Conservation (phyloP, 2,113 vertebrate genomes). For the Choloepus hoffmanni region DNA sequence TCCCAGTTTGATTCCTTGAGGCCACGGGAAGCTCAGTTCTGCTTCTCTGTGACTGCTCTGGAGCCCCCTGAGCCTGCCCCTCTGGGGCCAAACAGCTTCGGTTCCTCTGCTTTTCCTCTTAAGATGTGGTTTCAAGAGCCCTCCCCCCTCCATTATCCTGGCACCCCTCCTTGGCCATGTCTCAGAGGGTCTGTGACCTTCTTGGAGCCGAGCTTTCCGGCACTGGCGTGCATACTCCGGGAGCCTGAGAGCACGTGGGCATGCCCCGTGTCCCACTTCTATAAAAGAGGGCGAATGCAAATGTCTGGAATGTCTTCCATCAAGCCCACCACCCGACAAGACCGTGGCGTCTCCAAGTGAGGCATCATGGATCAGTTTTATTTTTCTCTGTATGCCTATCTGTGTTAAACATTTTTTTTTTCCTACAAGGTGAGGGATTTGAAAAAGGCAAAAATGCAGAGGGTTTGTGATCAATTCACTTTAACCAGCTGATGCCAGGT, state of each 20-base stretch:
- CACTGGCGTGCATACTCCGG: accelerated
- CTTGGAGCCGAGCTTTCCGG: neutral
- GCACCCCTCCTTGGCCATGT: neutral
- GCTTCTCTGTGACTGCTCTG: conserved; percentile 11
- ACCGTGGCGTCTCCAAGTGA: accelerated
- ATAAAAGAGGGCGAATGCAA: neutral
- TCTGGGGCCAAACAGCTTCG: neutral
- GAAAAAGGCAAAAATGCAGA: neutral
- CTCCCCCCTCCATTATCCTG: neutral
- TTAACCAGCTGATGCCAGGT: neutral
- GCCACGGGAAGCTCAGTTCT: neutral
- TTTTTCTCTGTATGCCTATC: neutral
- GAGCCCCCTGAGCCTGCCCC: neutral
- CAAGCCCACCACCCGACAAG: neutral
- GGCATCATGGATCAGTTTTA: neutral
- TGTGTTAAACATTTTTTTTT: neutral
- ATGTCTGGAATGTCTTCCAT: too few species aligned
- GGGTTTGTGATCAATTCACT: neutral
- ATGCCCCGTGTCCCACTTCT: neutral
- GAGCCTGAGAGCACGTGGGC: neutral
- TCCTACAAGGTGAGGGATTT: neutral
- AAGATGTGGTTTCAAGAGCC: neutral
- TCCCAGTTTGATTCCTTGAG: conserved; percentile 31
- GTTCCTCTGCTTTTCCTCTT: neutral
- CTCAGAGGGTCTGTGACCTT: neutral